phyloP scores from a whole-genome alignment of 2,888 invertebrate species.

The Drosophila niveifrons region DNA sequence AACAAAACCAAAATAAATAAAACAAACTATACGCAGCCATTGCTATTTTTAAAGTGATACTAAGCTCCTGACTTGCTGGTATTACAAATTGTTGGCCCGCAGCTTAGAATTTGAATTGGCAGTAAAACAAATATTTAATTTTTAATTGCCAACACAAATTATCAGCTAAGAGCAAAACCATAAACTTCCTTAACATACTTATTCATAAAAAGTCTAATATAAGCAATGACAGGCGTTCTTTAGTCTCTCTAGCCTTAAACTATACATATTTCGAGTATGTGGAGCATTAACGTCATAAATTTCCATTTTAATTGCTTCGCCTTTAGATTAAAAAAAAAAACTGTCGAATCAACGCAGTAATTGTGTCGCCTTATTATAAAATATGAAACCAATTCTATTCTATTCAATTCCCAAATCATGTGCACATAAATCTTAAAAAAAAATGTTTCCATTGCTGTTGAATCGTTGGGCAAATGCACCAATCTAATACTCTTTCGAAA shows the following conservation, averaged over 20 bases:
- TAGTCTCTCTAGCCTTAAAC: constrained; percentile 52
- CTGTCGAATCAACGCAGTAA: constrained; percentile 31
- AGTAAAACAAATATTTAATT: constrained; percentile 67
- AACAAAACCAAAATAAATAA: constrained; percentile 2
- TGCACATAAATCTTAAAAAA: constrained; percentile 4
- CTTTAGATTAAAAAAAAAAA: constrained; percentile 65
- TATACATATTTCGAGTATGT: constrained; percentile 37
- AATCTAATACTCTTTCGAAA: constrained; percentile 22
- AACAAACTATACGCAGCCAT: constrained; percentile 5
- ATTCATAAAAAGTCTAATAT: not conserved
- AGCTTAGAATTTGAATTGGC: constrained; percentile 36
- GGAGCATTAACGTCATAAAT: constrained; percentile 71
- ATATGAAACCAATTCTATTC: constrained; percentile 25
- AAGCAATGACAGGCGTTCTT: constrained; percentile 1
- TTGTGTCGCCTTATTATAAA: constrained; percentile 45
- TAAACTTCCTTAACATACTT: constrained; percentile 56
- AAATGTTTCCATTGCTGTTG: constrained; percentile 33
- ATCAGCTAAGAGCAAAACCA: constrained; percentile 46
- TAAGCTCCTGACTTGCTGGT: constrained; percentile 24
- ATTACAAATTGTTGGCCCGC: constrained; percentile 30
- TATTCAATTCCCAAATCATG: constrained; percentile 21
- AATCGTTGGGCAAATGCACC: constrained; percentile 8
- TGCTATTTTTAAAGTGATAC: constrained; percentile 42
- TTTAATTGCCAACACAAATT: constrained; percentile 60
- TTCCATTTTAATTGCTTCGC: constrained; percentile 69